Base-by-base conservation (phyloP, 2,113 vertebrate genomes). In the Trachemys scripta region DNA sequence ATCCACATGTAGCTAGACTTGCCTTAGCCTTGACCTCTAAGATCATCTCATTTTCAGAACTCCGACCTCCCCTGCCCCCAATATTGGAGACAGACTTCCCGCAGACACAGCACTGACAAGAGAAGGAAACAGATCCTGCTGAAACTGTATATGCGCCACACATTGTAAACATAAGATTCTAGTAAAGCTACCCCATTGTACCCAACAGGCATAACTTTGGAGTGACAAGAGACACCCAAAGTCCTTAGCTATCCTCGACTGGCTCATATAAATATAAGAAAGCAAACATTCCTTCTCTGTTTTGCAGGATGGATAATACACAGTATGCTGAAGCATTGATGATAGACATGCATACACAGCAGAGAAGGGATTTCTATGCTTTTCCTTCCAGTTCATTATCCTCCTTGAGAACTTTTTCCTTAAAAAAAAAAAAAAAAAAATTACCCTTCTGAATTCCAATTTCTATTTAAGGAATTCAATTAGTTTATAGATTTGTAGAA, bases 241-340 rank as follows among this genome's bases (percentile, higher is more conserved):
- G 12, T 54, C 87, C 88, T 96, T 35, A 94, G 90, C 93, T 97
- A 84, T 92, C 90, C 69, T 88, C 42, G 89, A 82, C 62, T 91
- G 86, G 75, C 62, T 65, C 13, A 35, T 35, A 35, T 65, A 35
- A 35, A 65, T 65, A 17, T 65, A 65, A 16, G 14, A 65, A 31
- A 35, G 13, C 62, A 35, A 31, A 65, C 62, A 65, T 65, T 35
- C 31, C 10, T 35, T 65, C 13, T 65, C 62, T 35, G 29, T 35
- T 65, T 35, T 65, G 13, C 62, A 65, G 16, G 31, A 65, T 35
- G 62, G 13, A 35, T 65, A 65, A 65, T 35, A 65, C 35, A 65
- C 14, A 65, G 31, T 65, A 35, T 65, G 29, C 31, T 8, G 31
- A 35, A 65, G 14, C 13, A 6, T 10, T 54, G 38, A 81, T 53